Conservation (phyloP, 1,140 invertebrate species). For the Anastrepha obliqua region DNA sequence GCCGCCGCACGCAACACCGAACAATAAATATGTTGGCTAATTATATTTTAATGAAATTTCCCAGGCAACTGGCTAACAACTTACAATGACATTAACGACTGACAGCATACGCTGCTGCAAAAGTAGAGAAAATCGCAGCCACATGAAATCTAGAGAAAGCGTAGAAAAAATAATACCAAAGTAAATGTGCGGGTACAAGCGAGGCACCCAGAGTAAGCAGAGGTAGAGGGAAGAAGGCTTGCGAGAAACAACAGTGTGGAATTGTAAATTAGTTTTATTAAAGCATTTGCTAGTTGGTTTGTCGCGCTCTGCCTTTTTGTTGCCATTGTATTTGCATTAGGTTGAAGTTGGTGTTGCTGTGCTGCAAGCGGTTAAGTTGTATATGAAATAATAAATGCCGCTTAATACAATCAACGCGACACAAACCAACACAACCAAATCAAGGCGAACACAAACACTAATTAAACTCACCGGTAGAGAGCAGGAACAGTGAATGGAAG, state of each 20-base stretch:
- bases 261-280: conserved; percentile 42
- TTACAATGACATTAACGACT: conserved; percentile 13
- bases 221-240: background rate
- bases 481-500: background rate
- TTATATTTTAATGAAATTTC: conserved; percentile 56
- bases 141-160: background rate
- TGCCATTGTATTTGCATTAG: conserved; percentile 43
- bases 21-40: conserved; percentile 43
- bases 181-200: background rate
- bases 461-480: conserved; percentile 15
- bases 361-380: conserved; percentile 24
- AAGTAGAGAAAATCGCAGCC: background rate
- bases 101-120: background rate
- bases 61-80: conserved; percentile 52
- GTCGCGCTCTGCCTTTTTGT: background rate
- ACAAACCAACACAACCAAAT: background rate
- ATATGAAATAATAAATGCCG: conserved; percentile 41
- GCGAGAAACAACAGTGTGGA: background rate
- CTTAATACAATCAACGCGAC: background rate
- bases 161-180: background rate
- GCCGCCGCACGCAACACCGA: background rate
- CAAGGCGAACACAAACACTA: conserved; percentile 32
- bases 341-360: background rate
- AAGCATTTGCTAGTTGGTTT: background rate
- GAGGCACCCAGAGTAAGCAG: background rate